These are phyloP conservation scores for Ichneumoninae sp. DNA, from an alignment of 2,888 invertebrate genomes.

Conservation along the genomic window DNA sequence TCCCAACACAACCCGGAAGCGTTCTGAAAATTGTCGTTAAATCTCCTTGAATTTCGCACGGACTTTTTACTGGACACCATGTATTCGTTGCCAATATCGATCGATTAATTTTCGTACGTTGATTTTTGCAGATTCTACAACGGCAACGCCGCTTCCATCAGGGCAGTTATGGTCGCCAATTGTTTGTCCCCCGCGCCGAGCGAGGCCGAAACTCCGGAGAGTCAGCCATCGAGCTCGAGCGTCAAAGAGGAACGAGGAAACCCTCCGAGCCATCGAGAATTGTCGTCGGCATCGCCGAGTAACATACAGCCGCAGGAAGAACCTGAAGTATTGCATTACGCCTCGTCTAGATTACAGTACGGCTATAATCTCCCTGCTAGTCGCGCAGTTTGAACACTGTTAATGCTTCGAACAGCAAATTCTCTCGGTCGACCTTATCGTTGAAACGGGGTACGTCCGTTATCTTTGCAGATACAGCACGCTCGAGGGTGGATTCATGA, in stretches of 20 bases:
- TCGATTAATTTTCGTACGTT: background rate
- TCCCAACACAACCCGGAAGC: no score
- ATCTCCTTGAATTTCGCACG: no score
- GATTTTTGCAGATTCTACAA: constrained; percentile 88
- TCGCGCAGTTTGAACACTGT: background rate
- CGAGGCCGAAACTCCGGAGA: constrained; percentile 77
- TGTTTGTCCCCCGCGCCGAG: constrained; percentile 85
- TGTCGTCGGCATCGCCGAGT: constrained; percentile 78
- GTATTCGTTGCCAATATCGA: background rate
- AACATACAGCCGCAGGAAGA: constrained; percentile 70
- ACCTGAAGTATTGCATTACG: constrained; percentile 80
- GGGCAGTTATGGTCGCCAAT: constrained; percentile 91
- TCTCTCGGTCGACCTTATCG: background rate
- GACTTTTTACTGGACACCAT: no score
- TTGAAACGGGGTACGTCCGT: background rate
- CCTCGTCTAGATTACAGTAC: constrained; percentile 83
- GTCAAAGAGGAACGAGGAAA: constrained; percentile 84
- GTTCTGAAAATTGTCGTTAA: no score
- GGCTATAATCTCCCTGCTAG: constrained; percentile 53
- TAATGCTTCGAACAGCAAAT: constrained; percentile 28
- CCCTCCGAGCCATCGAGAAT: constrained; percentile 86
- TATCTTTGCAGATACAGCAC: constrained; percentile 77
- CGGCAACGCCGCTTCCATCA: constrained; percentile 91
- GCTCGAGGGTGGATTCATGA: constrained; percentile 82
- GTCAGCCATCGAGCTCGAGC: constrained; percentile 76